Base-by-base conservation (phyloP, 1,140 invertebrate genomes). In the Pteromalus puparum region DNA sequence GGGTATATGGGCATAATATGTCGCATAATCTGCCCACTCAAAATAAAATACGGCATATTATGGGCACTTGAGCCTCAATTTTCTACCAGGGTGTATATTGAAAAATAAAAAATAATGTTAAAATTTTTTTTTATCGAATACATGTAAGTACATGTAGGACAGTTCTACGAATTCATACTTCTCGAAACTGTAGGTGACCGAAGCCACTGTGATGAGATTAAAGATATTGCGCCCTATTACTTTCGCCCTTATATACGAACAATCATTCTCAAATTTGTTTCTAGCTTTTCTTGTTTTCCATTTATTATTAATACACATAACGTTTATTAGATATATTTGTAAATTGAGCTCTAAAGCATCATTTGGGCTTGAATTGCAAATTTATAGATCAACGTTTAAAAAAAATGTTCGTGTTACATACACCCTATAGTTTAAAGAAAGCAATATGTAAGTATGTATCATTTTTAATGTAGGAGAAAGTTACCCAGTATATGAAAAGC, bases 221-320 rank as follows among this genome's bases (percentile, higher is more conserved):
- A 72, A 73, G 48, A 73, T 81, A 81, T 81, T 73, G 78, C 78
- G 38, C 26, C 67, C 28, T 38, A 73, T 53, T 53, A 70, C 26
- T 30, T 70, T 26, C 10, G 9, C 67, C 67, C 26, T 34, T 28
- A 13, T 24, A 70, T 34, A 34, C 30, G 30, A 28, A 70, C 9
- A 42, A 4, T 75, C 0, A 75, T 24, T 42, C 7, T 61, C 21
- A 1, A 67, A 79, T 67, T 67, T 30, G 1, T 65, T 77, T 53
- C 15, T 24, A 24, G 2, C 10, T 67, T 68, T 38, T 2, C 10
- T 81, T 30, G 72, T 28, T 12, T 67, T 9, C 46, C n/a, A 10
- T 38, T 12, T 10, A 61, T n/a, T 61, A 61, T 53, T 30, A 80
- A 72, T 53, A 53, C 26, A 73, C 9, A 53, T 68, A 72, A 48